Percentiles rank a stretch among this genome's conserved stretches.
phyloP scores from a whole-genome alignment of 1,140 invertebrate species.

The Drosophila sturtevanti region DNA sequence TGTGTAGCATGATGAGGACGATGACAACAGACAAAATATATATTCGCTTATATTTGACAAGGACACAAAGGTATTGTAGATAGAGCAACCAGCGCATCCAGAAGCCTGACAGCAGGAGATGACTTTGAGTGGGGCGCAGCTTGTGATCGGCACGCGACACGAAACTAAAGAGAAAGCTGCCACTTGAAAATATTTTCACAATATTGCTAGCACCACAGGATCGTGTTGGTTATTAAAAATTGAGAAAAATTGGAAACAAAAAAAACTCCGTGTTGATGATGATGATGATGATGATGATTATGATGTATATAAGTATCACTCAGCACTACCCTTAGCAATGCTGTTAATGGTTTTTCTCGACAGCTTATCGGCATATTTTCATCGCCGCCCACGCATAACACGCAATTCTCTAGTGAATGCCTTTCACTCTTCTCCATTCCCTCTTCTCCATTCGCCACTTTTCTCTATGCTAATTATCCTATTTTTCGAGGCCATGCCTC shows the following conservation, averaged over 20 bases:
- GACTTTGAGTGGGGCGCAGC: conserved; percentile 56
- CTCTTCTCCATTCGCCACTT: conserved; percentile 17
- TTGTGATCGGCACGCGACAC: conserved; percentile 72
- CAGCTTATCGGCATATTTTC: conserved; percentile 59
- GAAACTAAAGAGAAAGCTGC: conserved; percentile 21
- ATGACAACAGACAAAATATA: conserved; percentile 68
- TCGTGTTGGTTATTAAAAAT: conserved; percentile 63
- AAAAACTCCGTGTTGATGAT: conserved; percentile 11
- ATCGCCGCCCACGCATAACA: conserved; percentile 51
- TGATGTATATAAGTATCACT: not conserved
- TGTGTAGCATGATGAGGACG: conserved; percentile 56
- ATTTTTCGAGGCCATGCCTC: conserved; percentile 31
- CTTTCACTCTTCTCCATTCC: conserved; percentile 26
- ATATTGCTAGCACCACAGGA: conserved; percentile 57
- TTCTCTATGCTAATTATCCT: conserved; percentile 56
- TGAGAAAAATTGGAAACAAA: not conserved
- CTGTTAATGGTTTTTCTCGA: conserved; percentile 73
- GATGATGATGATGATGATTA: not conserved
- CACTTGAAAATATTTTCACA: conserved; percentile 43
- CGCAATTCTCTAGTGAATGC: conserved; percentile 57
- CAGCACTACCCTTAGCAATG: not conserved
- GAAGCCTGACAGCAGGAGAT: conserved; percentile 28
- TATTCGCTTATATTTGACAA: conserved; percentile 20
- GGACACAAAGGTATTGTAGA: conserved; percentile 14
- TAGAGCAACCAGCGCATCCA: conserved; percentile 19